Evolutionary conservation across 2,797 vertebrate genomes (phyloP).

Genomic region (Characodon lateralis): DNA sequence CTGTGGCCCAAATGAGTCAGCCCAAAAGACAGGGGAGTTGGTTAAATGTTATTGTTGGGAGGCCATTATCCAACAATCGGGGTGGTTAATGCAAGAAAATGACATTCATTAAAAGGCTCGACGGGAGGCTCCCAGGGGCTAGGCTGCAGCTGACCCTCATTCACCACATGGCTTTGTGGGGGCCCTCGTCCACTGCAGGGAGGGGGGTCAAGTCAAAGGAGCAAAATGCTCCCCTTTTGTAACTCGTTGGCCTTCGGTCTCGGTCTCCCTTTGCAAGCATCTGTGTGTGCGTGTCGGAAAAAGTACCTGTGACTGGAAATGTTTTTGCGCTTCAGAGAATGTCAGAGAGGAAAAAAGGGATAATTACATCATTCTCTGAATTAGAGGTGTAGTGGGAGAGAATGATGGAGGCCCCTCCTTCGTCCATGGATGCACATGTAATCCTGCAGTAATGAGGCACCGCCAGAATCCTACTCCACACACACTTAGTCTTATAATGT

Average conservation of each 20-base stretch:
- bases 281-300: constrained; percentile 35
- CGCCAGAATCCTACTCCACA: constrained; percentile 60
- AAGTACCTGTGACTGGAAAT: constrained; percentile 58
- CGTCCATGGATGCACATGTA: constrained; percentile 63
- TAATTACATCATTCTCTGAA: constrained; percentile 71
- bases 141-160: constrained; percentile 86
- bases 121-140: constrained; percentile 82
- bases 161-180: constrained; percentile 79
- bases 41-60: constrained; percentile 87
- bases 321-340: constrained; percentile 50
- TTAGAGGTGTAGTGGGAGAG: constrained; percentile 49
- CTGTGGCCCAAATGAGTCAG: constrained; percentile 82
- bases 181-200: constrained; percentile 77
- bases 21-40: constrained; percentile 86
- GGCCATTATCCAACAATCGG: constrained; percentile 90
- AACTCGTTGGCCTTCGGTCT: constrained; percentile 55
- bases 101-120: constrained; percentile 88
- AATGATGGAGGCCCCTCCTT: constrained; percentile 46
- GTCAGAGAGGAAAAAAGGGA: constrained; percentile 42
- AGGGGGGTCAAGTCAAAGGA: constrained; percentile 70
- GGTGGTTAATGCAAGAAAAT: constrained; percentile 84
- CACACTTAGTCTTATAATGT: constrained; percentile 66
- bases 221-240: constrained; percentile 77
- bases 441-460: constrained; percentile 72
- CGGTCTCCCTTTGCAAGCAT: constrained; percentile 40